These are phyloP conservation scores for Stylophora pistillata DNA, from an alignment of 64 coral and sea anemone species.

Conservation along the genomic window DNA sequence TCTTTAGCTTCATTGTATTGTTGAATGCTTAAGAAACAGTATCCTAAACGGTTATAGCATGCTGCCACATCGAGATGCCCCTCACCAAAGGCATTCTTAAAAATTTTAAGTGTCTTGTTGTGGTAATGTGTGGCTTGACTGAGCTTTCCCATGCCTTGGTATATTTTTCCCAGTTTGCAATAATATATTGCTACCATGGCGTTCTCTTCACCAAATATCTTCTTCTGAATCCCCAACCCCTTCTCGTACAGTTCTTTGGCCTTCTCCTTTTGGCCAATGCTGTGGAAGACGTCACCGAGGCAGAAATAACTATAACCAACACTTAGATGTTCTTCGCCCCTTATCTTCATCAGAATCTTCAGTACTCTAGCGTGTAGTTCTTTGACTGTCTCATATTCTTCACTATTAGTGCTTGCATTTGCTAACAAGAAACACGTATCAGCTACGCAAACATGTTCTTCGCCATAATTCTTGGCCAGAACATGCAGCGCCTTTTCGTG, in stretches of 20 bases:
- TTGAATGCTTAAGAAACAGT: too few species aligned
- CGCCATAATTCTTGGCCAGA: neutral
- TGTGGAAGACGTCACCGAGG: neutral
- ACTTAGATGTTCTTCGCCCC: neutral
- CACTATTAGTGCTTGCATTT: neutral
- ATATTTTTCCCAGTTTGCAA: neutral
- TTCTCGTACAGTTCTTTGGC: neutral
- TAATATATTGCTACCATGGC: neutral
- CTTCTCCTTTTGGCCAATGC: neutral
- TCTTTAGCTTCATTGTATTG: too few species aligned
- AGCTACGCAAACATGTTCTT: neutral
- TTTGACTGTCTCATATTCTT: neutral
- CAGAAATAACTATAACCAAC: neutral
- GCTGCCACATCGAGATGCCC: too few species aligned
- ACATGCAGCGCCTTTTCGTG: neutral
- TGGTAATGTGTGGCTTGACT: too few species aligned
- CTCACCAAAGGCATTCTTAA: neutral
- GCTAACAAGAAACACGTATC: neutral
- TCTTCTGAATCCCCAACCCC: neutral
- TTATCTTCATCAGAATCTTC: neutral
- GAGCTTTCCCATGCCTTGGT: too few species aligned
- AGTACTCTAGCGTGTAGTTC: neutral
- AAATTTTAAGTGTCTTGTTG: neutral
- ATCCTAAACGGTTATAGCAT: too few species aligned
- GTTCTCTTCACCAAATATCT: neutral